These are phyloP conservation scores for Halocynthia roretzi DNA, from an alignment of 23 tunicate genomes.

Conservation along the genomic window DNA sequence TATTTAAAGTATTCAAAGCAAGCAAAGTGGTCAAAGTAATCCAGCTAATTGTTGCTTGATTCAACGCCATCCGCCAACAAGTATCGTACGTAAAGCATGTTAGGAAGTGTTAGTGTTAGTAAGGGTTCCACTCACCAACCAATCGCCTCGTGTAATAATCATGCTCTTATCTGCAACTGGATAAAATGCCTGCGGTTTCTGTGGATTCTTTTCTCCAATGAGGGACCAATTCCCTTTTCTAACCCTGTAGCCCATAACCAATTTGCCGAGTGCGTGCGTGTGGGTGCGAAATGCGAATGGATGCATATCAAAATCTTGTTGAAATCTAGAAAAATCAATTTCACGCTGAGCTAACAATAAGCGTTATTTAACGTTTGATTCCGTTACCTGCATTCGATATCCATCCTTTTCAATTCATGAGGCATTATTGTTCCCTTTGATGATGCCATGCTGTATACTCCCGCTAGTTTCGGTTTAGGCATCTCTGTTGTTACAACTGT, in stretches of 20 bases:
- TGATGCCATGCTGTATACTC: constrained; percentile 32
- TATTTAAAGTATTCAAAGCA: no score
- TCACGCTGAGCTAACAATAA: not conserved
- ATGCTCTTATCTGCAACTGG: constrained; percentile 25
- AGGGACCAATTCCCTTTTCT: constrained; percentile 33
- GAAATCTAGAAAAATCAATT: constrained; percentile 14
- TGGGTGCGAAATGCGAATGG: constrained; percentile 59
- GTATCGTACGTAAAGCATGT: not conserved
- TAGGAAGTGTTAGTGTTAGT: not conserved
- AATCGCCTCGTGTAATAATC: constrained; percentile 27
- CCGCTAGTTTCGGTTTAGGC: constrained; percentile 32
- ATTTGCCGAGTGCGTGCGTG: constrained; percentile 34
- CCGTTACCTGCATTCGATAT: constrained; percentile 37
- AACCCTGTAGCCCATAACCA: constrained; percentile 26
- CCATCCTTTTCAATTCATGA: constrained; percentile 7
- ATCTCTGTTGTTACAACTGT: constrained; percentile 12
- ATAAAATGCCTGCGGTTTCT: constrained; percentile 46
- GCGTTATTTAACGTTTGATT: not conserved
- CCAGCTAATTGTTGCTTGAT: no score
- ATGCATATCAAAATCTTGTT: constrained; percentile 26
- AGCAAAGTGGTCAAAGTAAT: no score
- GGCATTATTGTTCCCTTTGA: constrained; percentile 14
- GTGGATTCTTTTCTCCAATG: constrained; percentile 41
- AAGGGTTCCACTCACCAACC: constrained; percentile 23
- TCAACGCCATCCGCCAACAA: not conserved